Conservation (phyloP, 2,888 invertebrate species). For the Cantharis nigra region DNA sequence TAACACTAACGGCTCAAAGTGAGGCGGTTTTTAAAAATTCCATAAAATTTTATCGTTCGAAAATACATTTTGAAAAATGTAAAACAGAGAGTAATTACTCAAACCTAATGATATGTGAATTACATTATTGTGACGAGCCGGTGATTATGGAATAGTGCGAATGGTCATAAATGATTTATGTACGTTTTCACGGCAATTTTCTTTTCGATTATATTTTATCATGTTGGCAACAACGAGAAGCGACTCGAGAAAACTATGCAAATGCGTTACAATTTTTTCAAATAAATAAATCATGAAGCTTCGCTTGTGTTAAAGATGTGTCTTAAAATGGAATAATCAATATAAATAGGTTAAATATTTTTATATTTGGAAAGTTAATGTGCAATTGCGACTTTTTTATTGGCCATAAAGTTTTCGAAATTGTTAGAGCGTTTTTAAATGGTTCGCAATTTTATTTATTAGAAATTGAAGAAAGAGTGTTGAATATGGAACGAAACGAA, state of each 20-base stretch:
- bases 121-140: background rate
- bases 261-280: conserved; percentile 9
- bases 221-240: background rate
- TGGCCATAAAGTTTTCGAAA: background rate
- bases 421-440: background rate
- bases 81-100: background rate
- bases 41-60: background rate
- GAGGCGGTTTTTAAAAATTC: background rate
- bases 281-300: conserved; percentile 21
- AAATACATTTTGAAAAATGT: background rate
- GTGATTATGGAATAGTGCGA: background rate
- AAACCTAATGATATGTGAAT: background rate
- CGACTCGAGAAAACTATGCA: conserved; percentile 14
- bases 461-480: background rate
- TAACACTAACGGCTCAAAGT: conserved; percentile 1
- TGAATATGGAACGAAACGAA: background rate
- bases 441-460: background rate
- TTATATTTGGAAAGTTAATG: background rate
- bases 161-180: background rate
- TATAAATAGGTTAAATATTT: background rate
- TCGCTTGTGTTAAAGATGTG: conserved; percentile 9
- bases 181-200: background rate
- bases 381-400: background rate
- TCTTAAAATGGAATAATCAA: conserved; percentile 9
- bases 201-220: conserved; percentile 2